phyloP scores from a whole-genome alignment of 2,113 vertebrate species.

The Crotalus horridus region DNA sequence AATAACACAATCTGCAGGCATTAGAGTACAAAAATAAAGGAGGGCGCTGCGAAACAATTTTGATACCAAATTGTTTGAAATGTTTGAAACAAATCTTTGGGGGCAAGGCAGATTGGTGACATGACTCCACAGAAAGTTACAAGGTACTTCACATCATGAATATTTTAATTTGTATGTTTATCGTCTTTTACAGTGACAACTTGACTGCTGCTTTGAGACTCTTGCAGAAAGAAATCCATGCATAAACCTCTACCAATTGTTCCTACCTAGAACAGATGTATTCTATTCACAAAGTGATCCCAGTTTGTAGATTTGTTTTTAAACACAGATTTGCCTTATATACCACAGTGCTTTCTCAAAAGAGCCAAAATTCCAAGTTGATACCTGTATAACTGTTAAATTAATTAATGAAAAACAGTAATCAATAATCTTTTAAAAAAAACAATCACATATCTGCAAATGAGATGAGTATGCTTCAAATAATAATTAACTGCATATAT shows the following conservation, averaged over 20 bases:
- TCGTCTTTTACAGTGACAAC: neutral
- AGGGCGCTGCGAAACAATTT: slow-evolving; percentile 28
- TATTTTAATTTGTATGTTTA: neutral
- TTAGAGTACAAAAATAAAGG: neutral
- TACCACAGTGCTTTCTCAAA: neutral
- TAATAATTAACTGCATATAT: neutral
- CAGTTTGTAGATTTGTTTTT: neutral
- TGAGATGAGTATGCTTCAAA: neutral
- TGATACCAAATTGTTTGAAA: neutral
- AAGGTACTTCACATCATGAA: fast-evolving
- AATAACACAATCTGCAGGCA: neutral
- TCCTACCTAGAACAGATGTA: neutral
- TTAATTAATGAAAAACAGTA: neutral
- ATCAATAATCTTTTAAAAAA: neutral
- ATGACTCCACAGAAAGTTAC: fast-evolving
- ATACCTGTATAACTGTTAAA: neutral
- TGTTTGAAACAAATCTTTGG: neutral
- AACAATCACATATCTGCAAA: neutral
- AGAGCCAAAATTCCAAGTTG: neutral
- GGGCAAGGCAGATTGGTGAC: neutral
- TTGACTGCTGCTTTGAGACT: neutral
- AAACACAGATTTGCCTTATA: neutral
- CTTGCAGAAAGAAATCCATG: neutral
- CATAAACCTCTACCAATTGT: neutral
- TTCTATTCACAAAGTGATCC: neutral